These are phyloP conservation scores for Coregonus ussuriensis DNA, from an alignment of 2,797 vertebrate genomes.

Conservation along the genomic window DNA sequence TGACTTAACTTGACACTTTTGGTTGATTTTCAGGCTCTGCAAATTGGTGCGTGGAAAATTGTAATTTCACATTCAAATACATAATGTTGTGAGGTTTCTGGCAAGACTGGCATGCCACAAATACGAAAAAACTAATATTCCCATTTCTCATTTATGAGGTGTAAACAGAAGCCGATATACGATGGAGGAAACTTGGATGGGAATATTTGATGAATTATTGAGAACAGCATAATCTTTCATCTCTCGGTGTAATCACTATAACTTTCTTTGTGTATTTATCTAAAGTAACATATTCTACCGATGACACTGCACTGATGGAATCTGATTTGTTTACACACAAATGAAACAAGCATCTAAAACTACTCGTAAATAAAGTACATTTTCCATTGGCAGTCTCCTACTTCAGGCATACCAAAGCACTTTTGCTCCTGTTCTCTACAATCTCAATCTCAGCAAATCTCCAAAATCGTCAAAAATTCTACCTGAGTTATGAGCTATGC, in stretches of 20 bases:
- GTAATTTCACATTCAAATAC: slow-evolving; percentile 27
- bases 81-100: slow-evolving; percentile 16
- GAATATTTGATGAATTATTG: slow-evolving; percentile 40
- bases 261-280: slow-evolving; percentile 50
- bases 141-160: slow-evolving; percentile 32
- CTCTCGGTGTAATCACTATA: slow-evolving; percentile 45
- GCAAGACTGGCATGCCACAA: background rate
- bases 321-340: slow-evolving; percentile 41
- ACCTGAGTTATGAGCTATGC: no score
- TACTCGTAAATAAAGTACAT: slow-evolving; percentile 14
- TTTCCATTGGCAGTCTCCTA: background rate
- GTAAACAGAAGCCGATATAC: slow-evolving; percentile 25
- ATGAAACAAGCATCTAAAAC: slow-evolving; percentile 30
- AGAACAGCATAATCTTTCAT: slow-evolving; percentile 47
- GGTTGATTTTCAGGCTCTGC: slow-evolving; percentile 19
- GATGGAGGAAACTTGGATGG: slow-evolving; percentile 25
- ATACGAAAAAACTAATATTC: slow-evolving; percentile 24
- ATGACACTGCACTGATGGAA: slow-evolving; percentile 40
- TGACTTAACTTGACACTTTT: slow-evolving; percentile 10
- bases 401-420: background rate
- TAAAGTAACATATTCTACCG: slow-evolving; percentile 55
- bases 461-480: no score
- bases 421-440: slow-evolving; percentile 5
- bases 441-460: no score
- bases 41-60: slow-evolving; percentile 6